Conservation (phyloP, 92 coral and sea anemone genomes). For the Actinostola sp. region DNA sequence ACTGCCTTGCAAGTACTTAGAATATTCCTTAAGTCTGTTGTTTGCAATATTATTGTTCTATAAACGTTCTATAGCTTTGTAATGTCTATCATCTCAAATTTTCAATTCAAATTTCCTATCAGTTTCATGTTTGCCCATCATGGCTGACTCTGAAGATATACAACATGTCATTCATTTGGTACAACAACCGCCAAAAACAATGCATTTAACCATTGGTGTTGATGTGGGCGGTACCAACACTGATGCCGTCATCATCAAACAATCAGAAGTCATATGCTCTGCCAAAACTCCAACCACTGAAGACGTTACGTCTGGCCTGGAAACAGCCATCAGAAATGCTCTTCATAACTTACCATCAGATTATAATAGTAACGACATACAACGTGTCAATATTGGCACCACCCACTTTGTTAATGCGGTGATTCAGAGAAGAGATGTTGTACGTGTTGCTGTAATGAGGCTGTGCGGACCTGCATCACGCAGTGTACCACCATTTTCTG, state of each 20-base stretch:
- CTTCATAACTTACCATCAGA: constrained; percentile 55
- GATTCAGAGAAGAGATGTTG: constrained; percentile 76
- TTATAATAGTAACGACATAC: constrained; percentile 53
- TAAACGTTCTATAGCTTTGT: no score
- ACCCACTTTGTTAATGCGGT: constrained; percentile 98
- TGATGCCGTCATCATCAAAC: constrained; percentile 81
- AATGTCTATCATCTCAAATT: no score
- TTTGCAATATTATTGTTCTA: no score
- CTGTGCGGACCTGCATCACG: constrained; percentile 89
- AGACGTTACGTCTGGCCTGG: constrained; percentile 81
- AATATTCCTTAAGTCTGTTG: no score
- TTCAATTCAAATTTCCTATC: no score
- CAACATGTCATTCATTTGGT: no score
- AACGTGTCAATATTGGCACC: constrained; percentile 91
- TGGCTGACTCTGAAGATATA: no score
- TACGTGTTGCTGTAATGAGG: constrained; percentile 80
- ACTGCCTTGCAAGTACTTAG: no score
- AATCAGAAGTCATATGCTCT: constrained; percentile 59
- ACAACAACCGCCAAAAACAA: background rate
- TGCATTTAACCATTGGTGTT: constrained; percentile 70
- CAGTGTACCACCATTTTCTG: constrained; percentile 83
- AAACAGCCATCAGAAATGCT: constrained; percentile 67
- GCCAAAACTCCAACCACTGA: constrained; percentile 84
- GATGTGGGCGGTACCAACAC: constrained; percentile 99
- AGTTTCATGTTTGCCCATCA: no score